Percentiles rank a stretch among this genome's conserved stretches.
Conservation (phyloP, 92 coral and sea anemone genomes). For the Epizoanthus rinbou region DNA sequence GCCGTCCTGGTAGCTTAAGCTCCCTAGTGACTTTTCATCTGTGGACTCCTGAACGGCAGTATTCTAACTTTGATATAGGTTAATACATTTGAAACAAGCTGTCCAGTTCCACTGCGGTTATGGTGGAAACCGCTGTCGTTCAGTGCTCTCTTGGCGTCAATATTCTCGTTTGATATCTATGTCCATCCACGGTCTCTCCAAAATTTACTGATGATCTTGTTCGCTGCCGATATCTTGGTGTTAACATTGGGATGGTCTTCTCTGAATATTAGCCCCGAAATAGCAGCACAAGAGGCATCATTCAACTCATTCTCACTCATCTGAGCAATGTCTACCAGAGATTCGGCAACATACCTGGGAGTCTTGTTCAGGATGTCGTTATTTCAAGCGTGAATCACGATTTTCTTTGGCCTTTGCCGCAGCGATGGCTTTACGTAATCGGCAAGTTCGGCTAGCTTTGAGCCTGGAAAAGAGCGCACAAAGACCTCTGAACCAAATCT, state of each 20-base stretch:
- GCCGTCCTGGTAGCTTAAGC: too few species aligned
- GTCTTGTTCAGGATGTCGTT: conserved; percentile 28
- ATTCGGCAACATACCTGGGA: conserved; percentile 38
- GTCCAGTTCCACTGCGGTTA: too few species aligned
- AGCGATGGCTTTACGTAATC: conserved; percentile 30
- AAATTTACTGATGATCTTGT: conserved; percentile 26
- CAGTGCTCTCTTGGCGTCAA: too few species aligned
- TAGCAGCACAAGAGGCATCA: conserved; percentile 13
- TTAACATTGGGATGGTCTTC: conserved; percentile 31
- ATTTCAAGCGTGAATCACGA: conserved; percentile 31
- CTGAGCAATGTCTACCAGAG: conserved; percentile 4
- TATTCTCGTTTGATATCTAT: too few species aligned
- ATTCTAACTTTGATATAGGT: too few species aligned
- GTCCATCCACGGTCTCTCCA: neutral
- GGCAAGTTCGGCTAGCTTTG: conserved; percentile 27
- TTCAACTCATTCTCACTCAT: neutral
- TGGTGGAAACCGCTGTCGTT: too few species aligned
- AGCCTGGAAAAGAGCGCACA: conserved; percentile 34
- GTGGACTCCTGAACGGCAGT: too few species aligned
- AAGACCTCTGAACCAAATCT: conserved; percentile 39
- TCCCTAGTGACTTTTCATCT: too few species aligned
- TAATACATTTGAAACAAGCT: too few species aligned
- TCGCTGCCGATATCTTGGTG: conserved; percentile 23
- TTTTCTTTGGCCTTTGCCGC: conserved; percentile 24
- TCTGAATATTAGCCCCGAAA: conserved; percentile 28